Base-by-base conservation (phyloP, 2,888 invertebrate genomes). In the Eristalis arbustorum region DNA sequence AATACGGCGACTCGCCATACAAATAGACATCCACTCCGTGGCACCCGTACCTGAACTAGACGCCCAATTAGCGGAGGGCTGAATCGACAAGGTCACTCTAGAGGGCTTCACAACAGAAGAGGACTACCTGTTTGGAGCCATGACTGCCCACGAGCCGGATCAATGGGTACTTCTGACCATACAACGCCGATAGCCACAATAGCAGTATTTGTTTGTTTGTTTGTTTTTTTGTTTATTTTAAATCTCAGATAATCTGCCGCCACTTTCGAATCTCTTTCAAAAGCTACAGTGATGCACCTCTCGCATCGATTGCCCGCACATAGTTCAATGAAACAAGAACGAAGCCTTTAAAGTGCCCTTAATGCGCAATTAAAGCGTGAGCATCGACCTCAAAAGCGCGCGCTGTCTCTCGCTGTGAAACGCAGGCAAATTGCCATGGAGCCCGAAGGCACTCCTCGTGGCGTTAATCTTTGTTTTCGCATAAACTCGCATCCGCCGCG, bases 391-490 rank as follows among this genome's bases (percentile, higher is more conserved):
- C 49, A 49, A 49, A 42, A 42, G 14, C 3, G n/a, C 5, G 25
- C 25, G 6, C 14, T 49, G 18, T 18, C 49, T 49, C n/a, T n/a
- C 6, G 1, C 49, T 18, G 8, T 18, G 18, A 18, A 42, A 6
- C 2, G 5, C 42, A 18, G 37, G 37, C 3, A 37, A 56, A 40
- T 23, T 34, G 18, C 64, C 40, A 61, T 59, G 28, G 42, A 22
- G 56, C 59, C 34, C 49, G 5, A 59, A 66, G 28, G 40, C 74
- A 56, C 56, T 66, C 57, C 22, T 23, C 23, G 59, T 67, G 59
- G 28, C 64, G 22, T 57, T 57, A 40, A 57, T 59, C 66, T 67
- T 56, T 42, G 28, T 23, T 67, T 18, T 13, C 6, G 11, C 3
- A 28, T 28, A 10, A 23, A 18, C 11, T n/a, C n/a, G 8, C 66